These are phyloP conservation scores for Pararge aegeria DNA, from an alignment of 1,140 invertebrate species.

Conservation along the genomic window DNA sequence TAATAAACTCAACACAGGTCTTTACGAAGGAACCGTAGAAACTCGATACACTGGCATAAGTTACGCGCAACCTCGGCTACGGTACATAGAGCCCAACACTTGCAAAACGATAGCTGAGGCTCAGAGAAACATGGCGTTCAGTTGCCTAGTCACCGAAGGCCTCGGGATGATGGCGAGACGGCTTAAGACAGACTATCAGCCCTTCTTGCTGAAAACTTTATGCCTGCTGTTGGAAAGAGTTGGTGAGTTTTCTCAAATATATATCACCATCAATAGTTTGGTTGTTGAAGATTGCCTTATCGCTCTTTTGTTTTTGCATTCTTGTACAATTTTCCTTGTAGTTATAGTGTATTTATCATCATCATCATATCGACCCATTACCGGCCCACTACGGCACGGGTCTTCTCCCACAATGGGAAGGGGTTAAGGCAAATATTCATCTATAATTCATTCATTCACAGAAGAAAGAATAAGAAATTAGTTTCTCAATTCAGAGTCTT, in stretches of 20 bases:
- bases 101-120: slow-evolving; percentile 68
- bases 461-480: too few relatives aligned
- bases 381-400: too few relatives aligned
- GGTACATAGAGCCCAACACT: slow-evolving; percentile 21
- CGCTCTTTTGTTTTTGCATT: too few relatives aligned
- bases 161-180: slow-evolving; percentile 80
- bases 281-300: too few relatives aligned
- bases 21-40: slow-evolving; percentile 67
- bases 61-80: slow-evolving; percentile 41
- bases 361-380: too few relatives aligned
- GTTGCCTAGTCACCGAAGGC: slow-evolving; percentile 83
- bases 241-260: slow-evolving; percentile 75
- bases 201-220: slow-evolving; percentile 82
- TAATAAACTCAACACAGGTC: slow-evolving; percentile 42
- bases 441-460: too few relatives aligned
- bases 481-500: too few relatives aligned
- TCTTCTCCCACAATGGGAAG: too few relatives aligned
- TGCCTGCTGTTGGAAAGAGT: slow-evolving; percentile 85
- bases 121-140: slow-evolving; percentile 81
- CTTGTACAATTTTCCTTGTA: too few relatives aligned
- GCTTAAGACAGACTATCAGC: slow-evolving; percentile 75
- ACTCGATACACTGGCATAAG: slow-evolving; percentile 69
- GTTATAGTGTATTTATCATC: too few relatives aligned
- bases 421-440: too few relatives aligned
- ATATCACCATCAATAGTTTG: too few relatives aligned